These are phyloP conservation scores for Theretra japonica DNA, from an alignment of 2,888 invertebrate species.

Conservation along the genomic window DNA sequence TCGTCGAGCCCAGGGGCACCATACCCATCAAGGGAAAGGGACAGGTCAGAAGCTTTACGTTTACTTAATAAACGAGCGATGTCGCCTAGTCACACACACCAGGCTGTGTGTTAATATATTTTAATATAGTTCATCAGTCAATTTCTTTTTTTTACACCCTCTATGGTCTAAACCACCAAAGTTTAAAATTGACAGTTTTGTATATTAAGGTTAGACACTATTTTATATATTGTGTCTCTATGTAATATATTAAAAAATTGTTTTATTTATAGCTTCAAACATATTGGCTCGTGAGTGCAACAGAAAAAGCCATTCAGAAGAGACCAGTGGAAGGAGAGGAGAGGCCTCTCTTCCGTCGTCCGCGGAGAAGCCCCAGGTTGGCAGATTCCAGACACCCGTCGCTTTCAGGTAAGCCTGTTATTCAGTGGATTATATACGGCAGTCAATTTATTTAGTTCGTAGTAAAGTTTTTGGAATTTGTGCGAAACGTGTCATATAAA, in stretches of 20 bases:
- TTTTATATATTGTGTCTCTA: no score
- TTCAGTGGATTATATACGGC: neutral
- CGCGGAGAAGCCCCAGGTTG: constrained; percentile 91
- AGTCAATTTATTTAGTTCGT: neutral
- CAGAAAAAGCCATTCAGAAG: constrained; percentile 92
- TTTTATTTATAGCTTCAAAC: constrained; percentile 85
- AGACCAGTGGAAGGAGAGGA: constrained; percentile 89
- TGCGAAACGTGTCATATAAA: no score
- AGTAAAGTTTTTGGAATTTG: no score
- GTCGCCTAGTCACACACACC: no score
- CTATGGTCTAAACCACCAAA: no score
- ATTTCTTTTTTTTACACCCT: constrained; percentile 32
- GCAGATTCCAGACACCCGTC: constrained; percentile 92
- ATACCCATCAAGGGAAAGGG: constrained; percentile 96
- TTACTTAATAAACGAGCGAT: neutral
- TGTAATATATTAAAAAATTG: no score
- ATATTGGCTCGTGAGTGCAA: constrained; percentile 91
- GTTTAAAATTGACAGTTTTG: no score
- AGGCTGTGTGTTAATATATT: no score
- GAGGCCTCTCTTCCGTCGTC: constrained; percentile 93
- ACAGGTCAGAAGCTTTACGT: constrained; percentile 55
- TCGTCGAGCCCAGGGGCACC: constrained; percentile 91
- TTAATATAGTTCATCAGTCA: no score
- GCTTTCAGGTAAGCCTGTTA: constrained; percentile 82
- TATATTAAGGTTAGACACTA: no score